Percentiles rank a stretch among this genome's conserved stretches.
These are phyloP conservation scores for Oenanthe oenanthe DNA, from an alignment of 2,113 vertebrate species.

Conservation along the genomic window DNA sequence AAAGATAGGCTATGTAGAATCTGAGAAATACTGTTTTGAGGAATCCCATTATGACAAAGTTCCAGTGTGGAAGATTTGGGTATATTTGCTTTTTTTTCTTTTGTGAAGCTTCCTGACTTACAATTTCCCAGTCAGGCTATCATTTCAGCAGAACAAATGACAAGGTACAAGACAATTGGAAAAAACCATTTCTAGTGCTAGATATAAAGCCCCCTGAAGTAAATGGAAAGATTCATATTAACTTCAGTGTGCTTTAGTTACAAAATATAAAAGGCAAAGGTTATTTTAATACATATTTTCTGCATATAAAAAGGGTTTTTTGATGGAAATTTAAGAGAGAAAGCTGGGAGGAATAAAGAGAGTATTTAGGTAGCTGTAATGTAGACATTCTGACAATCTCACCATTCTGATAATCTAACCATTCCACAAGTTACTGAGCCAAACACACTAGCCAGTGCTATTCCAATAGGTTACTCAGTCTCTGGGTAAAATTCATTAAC, in stretches of 20 bases:
- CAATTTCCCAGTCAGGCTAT: background rate
- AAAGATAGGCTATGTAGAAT: background rate
- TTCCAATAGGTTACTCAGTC: constrained; percentile 51
- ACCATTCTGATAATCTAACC: background rate
- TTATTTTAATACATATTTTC: background rate
- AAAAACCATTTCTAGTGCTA: background rate
- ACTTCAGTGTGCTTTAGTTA: background rate
- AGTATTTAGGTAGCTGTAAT: background rate
- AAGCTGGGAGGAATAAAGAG: background rate
- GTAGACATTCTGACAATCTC: background rate
- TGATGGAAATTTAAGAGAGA: background rate
- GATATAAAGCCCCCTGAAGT: background rate
- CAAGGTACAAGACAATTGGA: background rate
- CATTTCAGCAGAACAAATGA: background rate
- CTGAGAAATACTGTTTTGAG: background rate
- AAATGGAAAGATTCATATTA: background rate
- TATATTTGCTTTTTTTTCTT: background rate
- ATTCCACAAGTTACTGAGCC: background rate
- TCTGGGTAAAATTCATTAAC: constrained; percentile 68
- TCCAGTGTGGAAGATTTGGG: background rate
- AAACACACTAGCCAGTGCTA: background rate
- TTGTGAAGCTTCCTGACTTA: background rate
- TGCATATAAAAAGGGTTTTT: background rate
- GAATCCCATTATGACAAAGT: background rate
- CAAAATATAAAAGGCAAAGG: background rate